Evolutionary conservation across 2,113 vertebrate species (phyloP).

Genomic region (Erythrocercus mccallii): DNA sequence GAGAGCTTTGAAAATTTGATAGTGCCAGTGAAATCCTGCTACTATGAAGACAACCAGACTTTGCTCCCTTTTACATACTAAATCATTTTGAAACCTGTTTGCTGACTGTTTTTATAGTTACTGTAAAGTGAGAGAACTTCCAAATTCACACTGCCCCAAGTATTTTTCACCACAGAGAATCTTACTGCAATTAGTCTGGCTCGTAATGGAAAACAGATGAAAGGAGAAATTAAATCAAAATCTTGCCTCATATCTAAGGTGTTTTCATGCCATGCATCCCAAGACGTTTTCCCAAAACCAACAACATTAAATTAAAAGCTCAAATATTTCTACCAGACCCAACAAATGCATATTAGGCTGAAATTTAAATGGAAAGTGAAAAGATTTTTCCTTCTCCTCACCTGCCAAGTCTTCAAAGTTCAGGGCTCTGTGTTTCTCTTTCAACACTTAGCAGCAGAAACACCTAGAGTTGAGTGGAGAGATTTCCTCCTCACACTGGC

Average conservation of each 20-base stretch:
- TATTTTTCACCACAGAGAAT: conserved; percentile 23
- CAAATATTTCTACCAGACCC: conserved; percentile 21
- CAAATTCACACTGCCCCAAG: conserved; percentile 21
- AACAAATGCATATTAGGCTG: conserved; percentile 40
- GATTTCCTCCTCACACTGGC: conserved; percentile 59
- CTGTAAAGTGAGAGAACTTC: conserved; percentile 26
- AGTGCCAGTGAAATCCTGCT: neutral
- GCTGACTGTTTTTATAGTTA: conserved; percentile 40
- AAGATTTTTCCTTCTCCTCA: conserved; percentile 48
- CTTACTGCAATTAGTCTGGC: conserved; percentile 37
- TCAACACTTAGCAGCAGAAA: conserved; percentile 63
- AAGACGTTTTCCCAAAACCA: conserved; percentile 38
- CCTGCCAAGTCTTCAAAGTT: conserved; percentile 46
- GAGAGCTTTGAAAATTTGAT: neutral
- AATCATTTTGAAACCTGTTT: conserved; percentile 14
- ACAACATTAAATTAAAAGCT: conserved; percentile 51
- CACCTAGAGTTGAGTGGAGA: conserved; percentile 63
- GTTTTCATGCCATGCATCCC: conserved; percentile 10
- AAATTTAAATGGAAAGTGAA: conserved; percentile 27
- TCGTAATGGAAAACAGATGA: conserved; percentile 65
- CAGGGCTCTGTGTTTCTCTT: conserved; percentile 50
- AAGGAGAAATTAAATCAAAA: conserved; percentile 42
- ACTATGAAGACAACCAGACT: neutral
- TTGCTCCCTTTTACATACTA: neutral
- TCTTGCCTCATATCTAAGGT: conserved; percentile 12